Conservation (phyloP, 2,113 vertebrate genomes). For the Suncus etruscus region DNA sequence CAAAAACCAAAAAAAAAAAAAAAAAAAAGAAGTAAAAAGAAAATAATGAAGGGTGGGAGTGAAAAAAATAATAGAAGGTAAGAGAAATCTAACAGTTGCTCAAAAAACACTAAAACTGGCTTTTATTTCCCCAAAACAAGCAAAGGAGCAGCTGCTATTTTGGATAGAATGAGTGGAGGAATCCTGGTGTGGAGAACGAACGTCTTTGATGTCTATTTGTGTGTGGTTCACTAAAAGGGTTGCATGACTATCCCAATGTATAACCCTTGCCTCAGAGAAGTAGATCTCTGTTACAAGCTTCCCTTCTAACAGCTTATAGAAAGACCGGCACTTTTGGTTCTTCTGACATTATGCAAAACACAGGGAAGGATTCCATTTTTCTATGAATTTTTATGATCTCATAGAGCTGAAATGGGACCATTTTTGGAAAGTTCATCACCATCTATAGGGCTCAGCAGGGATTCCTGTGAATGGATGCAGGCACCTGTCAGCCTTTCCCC, state of each 20-base stretch:
- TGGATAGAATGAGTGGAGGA: background rate
- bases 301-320: background rate
- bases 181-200: background rate
- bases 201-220: background rate
- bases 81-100: background rate
- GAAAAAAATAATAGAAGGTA: no score
- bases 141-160: no score
- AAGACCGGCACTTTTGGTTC: background rate
- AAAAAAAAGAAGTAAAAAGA: no score
- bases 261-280: background rate
- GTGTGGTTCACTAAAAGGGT: background rate
- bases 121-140: no score
- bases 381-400: slow-evolving; percentile 18
- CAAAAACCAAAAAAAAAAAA: no score
- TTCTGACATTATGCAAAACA: slow-evolving; percentile 42
- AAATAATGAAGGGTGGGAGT: no score
- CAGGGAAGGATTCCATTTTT: background rate
- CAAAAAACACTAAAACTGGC: no score
- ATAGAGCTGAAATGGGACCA: background rate
- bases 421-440: background rate
- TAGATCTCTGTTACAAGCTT: background rate
- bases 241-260: background rate
- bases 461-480: no score
- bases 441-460: background rate
- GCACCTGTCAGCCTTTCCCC: no score